Base-by-base conservation (phyloP, 2,888 invertebrate genomes). In the Orthosia cruda region DNA sequence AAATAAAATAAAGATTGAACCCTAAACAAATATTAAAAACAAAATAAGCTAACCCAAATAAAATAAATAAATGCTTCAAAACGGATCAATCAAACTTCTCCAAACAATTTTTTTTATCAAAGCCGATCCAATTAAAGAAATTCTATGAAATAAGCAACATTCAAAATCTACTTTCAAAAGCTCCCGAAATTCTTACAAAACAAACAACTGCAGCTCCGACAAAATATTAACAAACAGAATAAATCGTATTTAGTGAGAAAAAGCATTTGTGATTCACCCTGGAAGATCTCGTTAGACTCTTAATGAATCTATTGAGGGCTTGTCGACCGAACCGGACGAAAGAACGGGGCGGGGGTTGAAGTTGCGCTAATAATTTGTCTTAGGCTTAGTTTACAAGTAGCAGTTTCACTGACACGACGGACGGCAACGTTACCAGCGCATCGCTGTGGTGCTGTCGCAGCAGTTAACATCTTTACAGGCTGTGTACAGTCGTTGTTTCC, bases 241-340 rank as follows among this genome's bases (percentile, higher is more conserved):
- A 95, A 96, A 95, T 96, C 94, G 93, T 92, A 94, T 96, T 96
- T 93, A 92, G 90, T 88, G 91, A 95, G 95, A 96, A 96, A 96
- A 96, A 95, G 94, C 95, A 92, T 90, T 92, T 93, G 92, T 94
- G 94, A 95, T 96, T 95, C 94, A 92, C 94, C 93, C 92, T 92
- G 91, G 93, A 92, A 94, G 94, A 95, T 95, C 95, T 96, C 95
- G 96, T 96, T 96, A 96, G 94, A 93, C 94, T 93, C 94, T 93
- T 96, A 96, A 96, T 96, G 96, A 96, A 95, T 96, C 96, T 96
- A 96, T 96, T 96, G 96, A 96, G 94, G 93, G 93, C 94, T 92
- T 92, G 92, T 93, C 92, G 93, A 95, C 95, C 94, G 95, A 92
- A 90, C 91, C 90, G 93, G 92, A 91, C 91, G 91, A 93, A 94